Percentiles rank a stretch among this genome's conserved stretches.
These are phyloP conservation scores for Delia radicum DNA, from an alignment of 1,140 invertebrate species.

Conservation along the genomic window DNA sequence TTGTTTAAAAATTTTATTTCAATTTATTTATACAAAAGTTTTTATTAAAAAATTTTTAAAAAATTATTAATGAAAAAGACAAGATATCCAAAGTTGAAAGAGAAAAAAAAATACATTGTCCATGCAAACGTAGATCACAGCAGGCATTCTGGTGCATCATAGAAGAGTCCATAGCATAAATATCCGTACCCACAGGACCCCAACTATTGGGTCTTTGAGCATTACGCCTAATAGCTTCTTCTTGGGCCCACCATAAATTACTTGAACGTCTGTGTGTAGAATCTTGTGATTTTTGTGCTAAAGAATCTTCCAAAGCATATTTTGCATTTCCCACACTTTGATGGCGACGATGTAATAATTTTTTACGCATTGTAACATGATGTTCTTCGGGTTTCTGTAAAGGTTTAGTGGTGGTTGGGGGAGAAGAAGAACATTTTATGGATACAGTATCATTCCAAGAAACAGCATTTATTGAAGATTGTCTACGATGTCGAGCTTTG, in stretches of 20 bases:
- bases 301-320: slow-evolving; percentile 42
- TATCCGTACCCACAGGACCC: slow-evolving; percentile 53
- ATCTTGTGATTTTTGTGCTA: neutral
- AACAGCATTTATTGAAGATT: slow-evolving; percentile 53
- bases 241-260: slow-evolving; percentile 38
- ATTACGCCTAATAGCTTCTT: slow-evolving; percentile 33
- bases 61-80: no score
- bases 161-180: slow-evolving; percentile 46
- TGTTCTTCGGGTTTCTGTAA: slow-evolving; percentile 33
- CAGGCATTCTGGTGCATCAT: slow-evolving; percentile 41
- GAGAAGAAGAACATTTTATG: slow-evolving; percentile 39
- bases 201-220: slow-evolving; percentile 49
- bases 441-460: slow-evolving; percentile 55
- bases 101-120: slow-evolving; percentile 46
- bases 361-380: slow-evolving; percentile 40
- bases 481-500: slow-evolving; percentile 42
- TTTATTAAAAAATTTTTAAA: neutral
- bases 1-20: slow-evolving; percentile 2
- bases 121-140: slow-evolving; percentile 35
- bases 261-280: slow-evolving; percentile 34
- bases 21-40: slow-evolving; percentile 8
- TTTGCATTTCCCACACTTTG: slow-evolving; percentile 48
- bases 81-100: neutral
- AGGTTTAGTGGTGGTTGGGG: no score
- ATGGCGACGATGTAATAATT: slow-evolving; percentile 46